Evolutionary conservation across 2,797 vertebrate genomes (phyloP).

Genomic region (Myotis findleyi): DNA sequence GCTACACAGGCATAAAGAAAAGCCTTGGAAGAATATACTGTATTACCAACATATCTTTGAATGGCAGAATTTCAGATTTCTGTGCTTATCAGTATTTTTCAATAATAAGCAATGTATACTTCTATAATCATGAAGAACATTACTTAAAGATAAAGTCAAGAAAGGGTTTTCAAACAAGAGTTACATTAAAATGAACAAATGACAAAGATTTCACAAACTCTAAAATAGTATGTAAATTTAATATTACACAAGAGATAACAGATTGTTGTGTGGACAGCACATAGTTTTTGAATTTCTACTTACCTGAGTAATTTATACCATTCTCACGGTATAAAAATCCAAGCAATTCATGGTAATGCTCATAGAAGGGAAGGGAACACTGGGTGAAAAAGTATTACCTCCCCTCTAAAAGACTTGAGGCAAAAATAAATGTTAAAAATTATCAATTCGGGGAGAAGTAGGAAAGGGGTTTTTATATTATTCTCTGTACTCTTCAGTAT

Average conservation of each 20-base stretch:
- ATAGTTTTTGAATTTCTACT: conserved; percentile 40
- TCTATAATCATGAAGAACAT: neutral
- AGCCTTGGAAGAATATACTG: neutral
- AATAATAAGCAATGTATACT: neutral
- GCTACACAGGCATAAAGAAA: conserved; percentile 27
- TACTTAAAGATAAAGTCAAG: conserved; percentile 5
- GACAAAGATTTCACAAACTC: conserved; percentile 20
- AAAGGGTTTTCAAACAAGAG: conserved; percentile 33
- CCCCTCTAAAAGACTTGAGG: neutral
- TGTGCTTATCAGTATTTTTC: conserved; percentile 16
- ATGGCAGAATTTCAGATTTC: neutral
- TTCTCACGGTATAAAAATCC: conserved; percentile 14
- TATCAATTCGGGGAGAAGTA: neutral
- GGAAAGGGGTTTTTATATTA: neutral
- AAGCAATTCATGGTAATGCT: conserved; percentile 16
- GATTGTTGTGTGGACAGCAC: neutral
- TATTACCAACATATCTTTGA: neutral
- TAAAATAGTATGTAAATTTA: conserved; percentile 21
- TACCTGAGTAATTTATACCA: conserved; percentile 32
- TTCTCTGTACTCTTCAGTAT: neutral
- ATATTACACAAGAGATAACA: conserved; percentile 7
- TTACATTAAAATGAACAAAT: conserved; percentile 14
- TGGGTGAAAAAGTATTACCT: neutral
- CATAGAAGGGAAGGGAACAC: neutral
- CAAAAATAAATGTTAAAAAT: conserved; percentile 48